Percentiles rank a stretch among this genome's conserved stretches.
Conservation (phyloP, 2,113 vertebrate species). For the Conger conger region DNA sequence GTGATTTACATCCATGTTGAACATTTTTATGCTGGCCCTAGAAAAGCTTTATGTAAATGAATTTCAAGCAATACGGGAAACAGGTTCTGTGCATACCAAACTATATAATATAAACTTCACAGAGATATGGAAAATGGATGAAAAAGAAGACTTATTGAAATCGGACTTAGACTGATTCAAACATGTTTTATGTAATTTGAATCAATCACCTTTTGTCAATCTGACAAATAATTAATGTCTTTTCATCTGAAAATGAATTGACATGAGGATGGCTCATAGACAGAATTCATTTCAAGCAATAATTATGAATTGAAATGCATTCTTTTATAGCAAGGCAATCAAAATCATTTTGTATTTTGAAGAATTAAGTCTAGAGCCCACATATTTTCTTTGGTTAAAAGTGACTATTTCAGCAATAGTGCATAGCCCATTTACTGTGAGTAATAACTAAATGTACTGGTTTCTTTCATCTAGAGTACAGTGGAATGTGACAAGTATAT, state of each 20-base stretch:
- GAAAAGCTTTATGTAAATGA: no score
- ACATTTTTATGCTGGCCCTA: no score
- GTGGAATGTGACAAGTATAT: neutral
- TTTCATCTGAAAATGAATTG: neutral
- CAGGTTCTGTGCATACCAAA: no score
- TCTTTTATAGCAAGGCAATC: neutral
- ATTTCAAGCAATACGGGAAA: no score
- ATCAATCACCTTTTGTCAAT: neutral
- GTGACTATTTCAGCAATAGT: neutral
- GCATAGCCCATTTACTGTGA: neutral
- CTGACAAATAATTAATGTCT: conserved; percentile 4
- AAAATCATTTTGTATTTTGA: neutral
- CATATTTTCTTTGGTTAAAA: neutral
- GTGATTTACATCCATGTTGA: no score
- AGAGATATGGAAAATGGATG: neutral
- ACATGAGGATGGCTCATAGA: neutral
- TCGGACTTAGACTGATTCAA: neutral
- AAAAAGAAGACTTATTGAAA: conserved; percentile 2
- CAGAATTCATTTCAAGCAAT: neutral
- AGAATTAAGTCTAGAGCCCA: neutral
- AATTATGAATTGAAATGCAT: neutral
- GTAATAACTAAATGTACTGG: neutral
- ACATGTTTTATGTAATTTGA: neutral
- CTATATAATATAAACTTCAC: no score
- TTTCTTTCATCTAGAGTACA: no score